Base-by-base conservation (phyloP, 2,888 invertebrate species). In the Ophioninae sp. region DNA sequence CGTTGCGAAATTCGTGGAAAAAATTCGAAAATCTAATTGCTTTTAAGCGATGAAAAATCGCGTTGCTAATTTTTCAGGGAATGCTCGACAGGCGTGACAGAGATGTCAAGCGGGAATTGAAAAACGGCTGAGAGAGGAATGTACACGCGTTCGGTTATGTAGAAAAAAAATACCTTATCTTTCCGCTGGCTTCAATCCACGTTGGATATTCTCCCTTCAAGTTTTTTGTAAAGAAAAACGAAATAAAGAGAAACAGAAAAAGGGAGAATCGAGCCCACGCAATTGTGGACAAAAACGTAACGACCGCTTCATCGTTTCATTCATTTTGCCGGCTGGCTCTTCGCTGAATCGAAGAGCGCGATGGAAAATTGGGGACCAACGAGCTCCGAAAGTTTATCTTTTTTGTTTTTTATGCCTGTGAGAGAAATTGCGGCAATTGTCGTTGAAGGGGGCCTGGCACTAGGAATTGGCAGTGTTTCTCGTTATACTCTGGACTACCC, bases 401-500 rank as follows among this genome's bases (percentile, higher is more conserved):
- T 90, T 92, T 80, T 91, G 91, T 87, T 90, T 92, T 87, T 92
- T 91, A 88, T 90, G 91, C 88, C 90, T 91, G 88, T 91, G 90
- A 84, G 91, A 92, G 86, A 92, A 92, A 87, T 88, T 90, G 85
- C 91, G 90, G 88, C 90, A 90, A 85, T 90, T 88, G 76, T 91
- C 90, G 65, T 88, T 84, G 74, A 87, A 87, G 79, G 87, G 88
- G 88, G 91, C 91, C 89, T 91, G 91, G 89, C 91, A 92, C 93
- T 93, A 93, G 90, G 92, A 93, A 83, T 88, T 93, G 65, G 92
- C 84, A 1, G 84, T 81, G 85, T 92, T 92, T 83, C 93, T 89
- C 65, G 92, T 95, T 88, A 95, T 94, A 92, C 94, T 96, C 93
- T 96, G 96, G 78, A 96, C 94, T 85, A 95, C 93, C 80, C 96